These are phyloP conservation scores for Drosophila ercepeae DNA, from an alignment of 1,140 invertebrate genomes.

Conservation along the genomic window DNA sequence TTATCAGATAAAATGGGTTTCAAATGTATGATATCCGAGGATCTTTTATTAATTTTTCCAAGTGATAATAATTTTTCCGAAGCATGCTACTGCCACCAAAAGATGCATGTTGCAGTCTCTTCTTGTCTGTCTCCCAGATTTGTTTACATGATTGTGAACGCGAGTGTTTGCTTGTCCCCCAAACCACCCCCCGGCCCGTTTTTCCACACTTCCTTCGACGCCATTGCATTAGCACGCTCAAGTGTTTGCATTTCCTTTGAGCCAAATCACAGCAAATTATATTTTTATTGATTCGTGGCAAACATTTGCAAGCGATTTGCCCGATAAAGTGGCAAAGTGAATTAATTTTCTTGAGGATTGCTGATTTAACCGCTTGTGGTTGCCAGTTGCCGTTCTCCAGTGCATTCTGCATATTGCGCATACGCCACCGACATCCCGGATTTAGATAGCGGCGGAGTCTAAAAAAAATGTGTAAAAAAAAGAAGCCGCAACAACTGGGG, in stretches of 20 bases:
- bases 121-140: slow-evolving; percentile 37
- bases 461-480: slow-evolving; percentile 42
- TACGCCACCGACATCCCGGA: slow-evolving; percentile 50
- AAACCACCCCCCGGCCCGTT: background rate
- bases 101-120: slow-evolving; percentile 66
- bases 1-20: background rate
- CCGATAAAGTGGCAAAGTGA: slow-evolving; percentile 71
- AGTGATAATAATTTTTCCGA: slow-evolving; percentile 54
- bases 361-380: slow-evolving; percentile 8
- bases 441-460: slow-evolving; percentile 27
- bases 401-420: slow-evolving; percentile 61
- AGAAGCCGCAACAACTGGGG: slow-evolving; percentile 29
- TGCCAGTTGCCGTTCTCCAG: no score
- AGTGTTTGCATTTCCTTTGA: slow-evolving; percentile 65
- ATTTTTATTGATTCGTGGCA: slow-evolving; percentile 73
- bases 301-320: slow-evolving; percentile 73
- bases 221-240: slow-evolving; percentile 52
- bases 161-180: slow-evolving; percentile 40
- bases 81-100: slow-evolving; percentile 20
- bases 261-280: slow-evolving; percentile 78
- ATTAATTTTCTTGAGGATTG: slow-evolving; percentile 63
- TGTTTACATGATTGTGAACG: slow-evolving; percentile 77
- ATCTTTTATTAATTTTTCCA: no score
- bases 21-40: no score
- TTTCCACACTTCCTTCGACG: background rate